Evolutionary conservation across 2,113 vertebrate genomes (phyloP).

Genomic region (Melozone crissalis): DNA sequence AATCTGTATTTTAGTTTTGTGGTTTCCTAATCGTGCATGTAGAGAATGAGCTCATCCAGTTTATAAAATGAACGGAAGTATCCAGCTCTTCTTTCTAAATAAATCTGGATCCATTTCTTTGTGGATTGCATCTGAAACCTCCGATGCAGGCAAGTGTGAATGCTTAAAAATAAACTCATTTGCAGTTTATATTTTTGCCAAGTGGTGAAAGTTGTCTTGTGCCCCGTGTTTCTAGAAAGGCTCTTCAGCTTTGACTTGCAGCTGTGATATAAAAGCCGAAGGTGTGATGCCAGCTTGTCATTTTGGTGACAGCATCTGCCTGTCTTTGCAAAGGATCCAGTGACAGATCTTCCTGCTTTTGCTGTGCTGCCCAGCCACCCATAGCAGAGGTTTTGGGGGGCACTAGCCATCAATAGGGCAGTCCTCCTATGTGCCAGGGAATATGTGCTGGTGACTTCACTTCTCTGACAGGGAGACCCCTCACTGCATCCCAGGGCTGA

Average conservation of each 20-base stretch:
- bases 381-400: background rate
- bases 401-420: background rate
- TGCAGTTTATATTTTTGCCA: conserved; percentile 12
- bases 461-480: background rate
- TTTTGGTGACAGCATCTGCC: background rate
- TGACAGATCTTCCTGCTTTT: background rate
- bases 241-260: conserved; percentile 19
- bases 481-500: background rate
- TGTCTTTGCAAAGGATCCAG: background rate
- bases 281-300: background rate
- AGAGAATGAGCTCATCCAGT: conserved; percentile 36
- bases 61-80: background rate
- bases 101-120: conserved; percentile 5
- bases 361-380: background rate
- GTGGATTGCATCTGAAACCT: background rate
- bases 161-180: conserved; percentile 28
- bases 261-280: background rate
- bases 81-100: conserved; percentile 25
- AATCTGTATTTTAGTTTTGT: conserved; percentile 43
- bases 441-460: background rate
- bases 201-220: conserved; percentile 14
- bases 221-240: background rate
- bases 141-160: background rate
- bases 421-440: background rate
- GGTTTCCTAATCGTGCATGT: conserved; percentile 54